Base-by-base conservation (phyloP, 1,140 invertebrate genomes). In the Caerostris extrusa region DNA sequence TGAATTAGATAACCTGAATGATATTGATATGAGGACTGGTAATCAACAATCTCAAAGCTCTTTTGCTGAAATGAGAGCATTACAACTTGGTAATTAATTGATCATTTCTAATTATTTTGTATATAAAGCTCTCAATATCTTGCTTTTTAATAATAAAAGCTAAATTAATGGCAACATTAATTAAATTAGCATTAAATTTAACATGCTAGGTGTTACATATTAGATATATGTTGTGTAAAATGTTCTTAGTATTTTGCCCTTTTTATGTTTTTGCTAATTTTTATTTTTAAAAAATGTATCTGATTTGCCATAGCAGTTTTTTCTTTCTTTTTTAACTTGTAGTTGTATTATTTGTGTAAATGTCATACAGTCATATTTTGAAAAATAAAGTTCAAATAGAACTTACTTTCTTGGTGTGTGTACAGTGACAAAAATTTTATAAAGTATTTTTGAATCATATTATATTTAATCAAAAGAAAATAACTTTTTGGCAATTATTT, bases 21-120 rank as follows among this genome's bases (percentile, higher is more conserved):
- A 93, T 34, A 5, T 88, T 17, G 92, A 93, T 60, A 69, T 6
- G 10, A 93, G 85, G 34, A 60, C 69, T 60, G 34, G 85, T 55
- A 81, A 71, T 53, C 60, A 85, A 19, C 92, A 93, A 67, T 88
- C 92, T 34, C 92, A 93, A 81, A 93, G 92, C 34, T 88, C 85
- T 6, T 86, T 88, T 93, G 92, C 92, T 55, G 92, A 93, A 93
- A 88, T 88, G 57, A 87, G 92, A 93, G 85, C 92, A 17, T 64
- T 93, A 14, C 85, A 93, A 81, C 58, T 93, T 1, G 92, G 92
- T 93, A 93, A 57, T 50, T 10, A 14, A 86, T 3, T 19, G 19
- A 82, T 82, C n/a, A 0, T 50, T n/a, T 71, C 5, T 1, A 10
- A 61, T 53, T 53, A 3, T 14, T 64, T 64, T 10, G 2, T 3